A percentile compares a stretch with the other conserved stretches of the same genome.
Evolutionary conservation across 1,140 invertebrate genomes (phyloP).

Genomic region (Pomacea maculata): DNA sequence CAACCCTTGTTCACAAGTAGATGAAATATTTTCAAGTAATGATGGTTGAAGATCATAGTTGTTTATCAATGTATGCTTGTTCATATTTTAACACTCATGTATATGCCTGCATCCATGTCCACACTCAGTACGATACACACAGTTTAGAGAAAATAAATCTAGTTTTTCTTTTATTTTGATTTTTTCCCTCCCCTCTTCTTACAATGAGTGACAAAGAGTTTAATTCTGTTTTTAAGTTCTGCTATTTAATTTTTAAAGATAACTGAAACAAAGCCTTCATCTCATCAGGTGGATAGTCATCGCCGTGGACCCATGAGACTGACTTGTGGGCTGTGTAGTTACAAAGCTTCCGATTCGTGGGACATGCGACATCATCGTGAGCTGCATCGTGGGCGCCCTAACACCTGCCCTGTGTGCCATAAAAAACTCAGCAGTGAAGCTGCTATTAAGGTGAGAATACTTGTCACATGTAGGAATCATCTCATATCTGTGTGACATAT

Average conservation of each 20-base stretch:
- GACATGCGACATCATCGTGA: constrained; percentile 30
- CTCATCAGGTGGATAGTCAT: neutral
- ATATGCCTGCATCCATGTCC: too few species aligned
- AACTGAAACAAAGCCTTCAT: neutral
- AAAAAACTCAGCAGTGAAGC: constrained; percentile 23
- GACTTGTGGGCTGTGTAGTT: constrained; percentile 27
- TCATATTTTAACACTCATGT: too few species aligned
- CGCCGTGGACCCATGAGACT: neutral
- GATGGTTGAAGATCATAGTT: too few species aligned
- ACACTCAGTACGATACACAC: too few species aligned
- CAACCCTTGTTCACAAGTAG: too few species aligned
- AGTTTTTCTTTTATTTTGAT: neutral
- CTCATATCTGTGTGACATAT: neutral
- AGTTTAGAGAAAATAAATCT: too few species aligned
- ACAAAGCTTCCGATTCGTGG: constrained; percentile 17
- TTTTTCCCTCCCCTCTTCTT: neutral
- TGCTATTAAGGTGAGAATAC: constrained; percentile 19
- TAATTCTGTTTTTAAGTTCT: neutral
- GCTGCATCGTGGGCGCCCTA: constrained; percentile 15
- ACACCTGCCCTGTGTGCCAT: constrained; percentile 19
- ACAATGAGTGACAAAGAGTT: neutral
- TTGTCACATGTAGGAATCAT: too few species aligned
- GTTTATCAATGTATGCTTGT: too few species aligned
- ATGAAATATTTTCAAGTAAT: too few species aligned
- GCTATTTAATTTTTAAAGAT: neutral